phyloP scores from a whole-genome alignment of 2,113 vertebrate species.

The Vulpes ferrilata region DNA sequence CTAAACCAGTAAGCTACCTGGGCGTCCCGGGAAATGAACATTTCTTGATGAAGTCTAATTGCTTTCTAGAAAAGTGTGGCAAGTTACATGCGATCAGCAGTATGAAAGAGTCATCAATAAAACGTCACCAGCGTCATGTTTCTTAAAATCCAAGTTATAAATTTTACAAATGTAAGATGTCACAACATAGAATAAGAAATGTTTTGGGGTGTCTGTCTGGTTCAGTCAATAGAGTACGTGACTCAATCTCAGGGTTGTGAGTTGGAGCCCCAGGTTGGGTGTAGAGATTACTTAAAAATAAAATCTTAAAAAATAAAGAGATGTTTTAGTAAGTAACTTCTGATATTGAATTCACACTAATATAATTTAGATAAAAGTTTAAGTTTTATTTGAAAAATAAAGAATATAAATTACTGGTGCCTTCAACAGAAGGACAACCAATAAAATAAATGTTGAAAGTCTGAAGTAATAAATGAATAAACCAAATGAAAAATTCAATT shows the following conservation, averaged over 20 bases:
- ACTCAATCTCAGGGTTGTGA: not conserved
- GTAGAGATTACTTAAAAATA: not conserved
- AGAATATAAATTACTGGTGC: not conserved
- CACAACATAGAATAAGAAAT: conserved; percentile 1
- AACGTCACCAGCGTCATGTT: not conserved
- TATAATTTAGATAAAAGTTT: not conserved
- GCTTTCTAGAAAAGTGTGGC: conserved; percentile 14
- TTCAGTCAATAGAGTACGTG: not conserved
- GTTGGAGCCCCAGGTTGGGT: not conserved
- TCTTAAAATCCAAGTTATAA: conserved; percentile 40
- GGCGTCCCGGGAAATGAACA: not conserved
- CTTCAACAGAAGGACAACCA: not conserved
- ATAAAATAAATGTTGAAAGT: conserved; percentile 22
- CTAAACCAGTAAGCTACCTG: no score
- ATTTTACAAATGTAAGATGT: conserved; percentile 10
- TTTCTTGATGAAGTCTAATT: not conserved
- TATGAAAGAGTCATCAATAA: not conserved
- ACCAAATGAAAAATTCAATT: not conserved
- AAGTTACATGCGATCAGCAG: not conserved
- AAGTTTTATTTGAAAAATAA: conserved; percentile 47
- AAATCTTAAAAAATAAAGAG: not conserved
- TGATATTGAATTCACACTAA: not conserved
- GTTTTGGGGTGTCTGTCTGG: not conserved
- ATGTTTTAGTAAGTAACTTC: conserved; percentile 36
- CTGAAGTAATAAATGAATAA: conserved; percentile 18